Evolutionary conservation across 2,888 invertebrate genomes (phyloP).

Genomic region (Scrobipalpa atriplicella): DNA sequence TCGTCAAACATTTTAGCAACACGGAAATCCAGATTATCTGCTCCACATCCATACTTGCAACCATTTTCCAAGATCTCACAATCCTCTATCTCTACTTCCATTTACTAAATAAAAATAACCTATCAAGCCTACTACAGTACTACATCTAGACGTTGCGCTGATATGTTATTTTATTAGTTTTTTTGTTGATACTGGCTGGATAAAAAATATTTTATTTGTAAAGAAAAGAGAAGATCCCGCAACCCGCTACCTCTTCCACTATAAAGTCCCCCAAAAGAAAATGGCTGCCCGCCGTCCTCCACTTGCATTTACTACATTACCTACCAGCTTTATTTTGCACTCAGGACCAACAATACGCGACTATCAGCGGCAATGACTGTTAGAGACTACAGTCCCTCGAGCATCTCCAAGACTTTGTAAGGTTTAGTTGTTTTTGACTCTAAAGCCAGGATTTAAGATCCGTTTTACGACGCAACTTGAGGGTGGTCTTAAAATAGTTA

Average conservation of each 20-base stretch:
- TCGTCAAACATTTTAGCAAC: constrained; percentile 2
- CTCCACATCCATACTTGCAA: not conserved
- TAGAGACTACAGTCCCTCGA: constrained; percentile 11
- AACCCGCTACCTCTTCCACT: constrained; percentile 11
- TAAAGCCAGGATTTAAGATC: constrained; percentile 26
- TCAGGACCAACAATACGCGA: constrained; percentile 30
- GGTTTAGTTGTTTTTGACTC: constrained; percentile 27
- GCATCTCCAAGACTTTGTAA: constrained; percentile 24
- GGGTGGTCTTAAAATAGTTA: constrained; percentile 24
- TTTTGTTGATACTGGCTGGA: no score
- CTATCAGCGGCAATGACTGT: constrained; percentile 26
- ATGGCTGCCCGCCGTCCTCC: constrained; percentile 39
- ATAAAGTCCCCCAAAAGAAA: constrained; percentile 37
- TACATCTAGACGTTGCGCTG: no score
- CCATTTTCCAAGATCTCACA: no score
- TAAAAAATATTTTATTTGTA: no score
- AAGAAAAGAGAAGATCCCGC: no score
- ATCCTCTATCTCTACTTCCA: constrained; percentile 38
- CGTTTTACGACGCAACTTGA: constrained; percentile 24
- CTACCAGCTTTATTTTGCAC: constrained; percentile 53
- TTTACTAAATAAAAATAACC: constrained; percentile 49
- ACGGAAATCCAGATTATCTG: not conserved
- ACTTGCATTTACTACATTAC: constrained; percentile 50
- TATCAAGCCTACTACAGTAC: constrained; percentile 31
- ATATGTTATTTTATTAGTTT: no score